phyloP scores from a whole-genome alignment of 2,113 vertebrate genomes.

The Cebus imitator region DNA sequence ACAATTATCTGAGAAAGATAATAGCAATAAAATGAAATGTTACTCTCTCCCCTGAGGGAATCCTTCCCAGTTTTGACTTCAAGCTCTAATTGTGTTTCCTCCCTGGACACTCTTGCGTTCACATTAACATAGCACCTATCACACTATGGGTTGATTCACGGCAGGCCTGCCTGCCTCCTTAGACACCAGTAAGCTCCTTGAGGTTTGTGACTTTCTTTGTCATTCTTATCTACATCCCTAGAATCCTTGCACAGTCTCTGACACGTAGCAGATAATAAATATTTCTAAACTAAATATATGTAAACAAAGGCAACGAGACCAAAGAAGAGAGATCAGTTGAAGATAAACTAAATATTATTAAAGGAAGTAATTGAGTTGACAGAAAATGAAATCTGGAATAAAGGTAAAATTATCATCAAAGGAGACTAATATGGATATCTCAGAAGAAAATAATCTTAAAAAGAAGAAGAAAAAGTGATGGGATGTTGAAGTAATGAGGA shows the following conservation, averaged over 20 bases:
- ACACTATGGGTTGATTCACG: neutral
- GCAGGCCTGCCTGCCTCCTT: neutral
- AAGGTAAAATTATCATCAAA: neutral
- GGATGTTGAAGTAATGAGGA: neutral
- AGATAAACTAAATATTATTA: neutral
- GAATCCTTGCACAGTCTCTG: neutral
- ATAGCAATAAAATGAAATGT: neutral
- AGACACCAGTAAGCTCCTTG: neutral
- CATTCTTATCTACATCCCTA: neutral
- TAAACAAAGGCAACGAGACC: neutral
- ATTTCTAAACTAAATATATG: neutral
- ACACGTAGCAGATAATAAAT: neutral
- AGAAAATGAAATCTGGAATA: neutral
- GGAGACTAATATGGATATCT: neutral
- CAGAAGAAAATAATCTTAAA: neutral
- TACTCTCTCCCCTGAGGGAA: neutral
- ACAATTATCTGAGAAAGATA: neutral
- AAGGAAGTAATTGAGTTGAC: neutral
- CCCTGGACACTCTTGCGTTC: neutral
- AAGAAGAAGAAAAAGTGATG: neutral
- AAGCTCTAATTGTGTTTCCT: neutral
- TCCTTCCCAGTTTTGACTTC: neutral
- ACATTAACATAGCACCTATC: neutral
- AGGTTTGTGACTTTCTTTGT: neutral
- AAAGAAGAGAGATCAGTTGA: neutral